These are phyloP conservation scores for Nothobranchius furzeri DNA, from an alignment of 2,113 vertebrate species.

Conservation along the genomic window DNA sequence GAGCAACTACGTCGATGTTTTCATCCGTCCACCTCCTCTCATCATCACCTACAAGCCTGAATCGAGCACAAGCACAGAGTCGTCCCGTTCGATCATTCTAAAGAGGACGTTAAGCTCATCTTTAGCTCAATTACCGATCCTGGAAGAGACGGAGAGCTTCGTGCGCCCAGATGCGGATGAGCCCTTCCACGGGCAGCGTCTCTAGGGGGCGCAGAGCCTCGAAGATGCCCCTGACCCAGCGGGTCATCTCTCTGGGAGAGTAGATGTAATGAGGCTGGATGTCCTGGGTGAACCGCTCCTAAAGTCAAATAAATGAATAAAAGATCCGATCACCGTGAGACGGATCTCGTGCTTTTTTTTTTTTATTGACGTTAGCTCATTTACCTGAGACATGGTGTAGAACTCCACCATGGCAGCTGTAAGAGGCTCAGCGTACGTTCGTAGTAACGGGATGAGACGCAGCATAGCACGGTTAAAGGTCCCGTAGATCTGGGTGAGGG, in stretches of 20 bases:
- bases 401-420: slow-evolving; percentile 99
- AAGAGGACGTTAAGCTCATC: background rate
- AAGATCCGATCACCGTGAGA: background rate
- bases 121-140: slow-evolving; percentile 83
- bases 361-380: background rate
- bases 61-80: slow-evolving; percentile 4
- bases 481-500: slow-evolving; percentile 97
- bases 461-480: slow-evolving; percentile 99
- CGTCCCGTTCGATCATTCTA: background rate
- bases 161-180: slow-evolving; percentile 98
- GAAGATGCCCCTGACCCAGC: slow-evolving; percentile 97
- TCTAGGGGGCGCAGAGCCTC: slow-evolving; percentile 96
- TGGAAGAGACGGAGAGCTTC: slow-evolving; percentile 98
- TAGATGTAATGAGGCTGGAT: slow-evolving; percentile 99
- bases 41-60: slow-evolving; percentile 94
- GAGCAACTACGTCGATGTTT: slow-evolving; percentile 92
- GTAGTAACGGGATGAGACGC: slow-evolving; percentile 92
- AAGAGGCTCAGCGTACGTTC: slow-evolving; percentile 94
- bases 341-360: background rate
- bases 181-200: slow-evolving; percentile 94
- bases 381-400: slow-evolving; percentile 99
- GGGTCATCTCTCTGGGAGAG: slow-evolving; percentile 98
- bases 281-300: slow-evolving; percentile 99
- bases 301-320: background rate
- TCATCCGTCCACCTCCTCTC: slow-evolving; percentile 99